Conservation (phyloP, 2,888 invertebrate species). For the Nephrotoma flavescens region DNA sequence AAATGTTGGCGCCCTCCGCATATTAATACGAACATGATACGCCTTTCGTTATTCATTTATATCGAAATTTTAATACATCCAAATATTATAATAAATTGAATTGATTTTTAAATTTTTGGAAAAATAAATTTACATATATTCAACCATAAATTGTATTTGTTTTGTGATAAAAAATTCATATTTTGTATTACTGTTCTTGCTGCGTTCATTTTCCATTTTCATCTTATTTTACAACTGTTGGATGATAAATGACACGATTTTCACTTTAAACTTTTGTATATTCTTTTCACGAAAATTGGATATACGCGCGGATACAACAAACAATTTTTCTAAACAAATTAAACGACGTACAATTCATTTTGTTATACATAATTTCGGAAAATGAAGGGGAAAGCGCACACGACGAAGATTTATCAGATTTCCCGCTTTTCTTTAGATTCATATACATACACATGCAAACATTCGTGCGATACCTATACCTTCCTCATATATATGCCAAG, state of each 20-base stretch:
- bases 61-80: neutral
- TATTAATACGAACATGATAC: neutral
- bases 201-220: neutral
- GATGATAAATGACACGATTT: neutral
- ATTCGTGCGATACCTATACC: neutral
- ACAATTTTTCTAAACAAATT: neutral
- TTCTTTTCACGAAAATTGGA: neutral
- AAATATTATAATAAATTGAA: neutral
- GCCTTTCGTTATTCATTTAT: neutral
- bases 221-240: neutral
- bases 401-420: neutral
- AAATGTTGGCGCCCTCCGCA: neutral
- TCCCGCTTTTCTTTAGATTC: neutral
- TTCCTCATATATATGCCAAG: neutral
- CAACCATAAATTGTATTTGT: neutral
- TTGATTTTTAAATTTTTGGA: neutral
- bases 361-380: neutral
- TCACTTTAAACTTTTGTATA: neutral
- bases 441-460: too few species aligned
- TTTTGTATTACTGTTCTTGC: neutral
- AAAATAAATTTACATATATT: neutral
- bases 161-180: neutral
- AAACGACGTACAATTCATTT: neutral
- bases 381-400: neutral
- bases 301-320: neutral